Percentiles rank a stretch among this genome's conserved stretches.
phyloP scores from a whole-genome alignment of 2,888 invertebrate genomes.

The Acheta domesticus region DNA sequence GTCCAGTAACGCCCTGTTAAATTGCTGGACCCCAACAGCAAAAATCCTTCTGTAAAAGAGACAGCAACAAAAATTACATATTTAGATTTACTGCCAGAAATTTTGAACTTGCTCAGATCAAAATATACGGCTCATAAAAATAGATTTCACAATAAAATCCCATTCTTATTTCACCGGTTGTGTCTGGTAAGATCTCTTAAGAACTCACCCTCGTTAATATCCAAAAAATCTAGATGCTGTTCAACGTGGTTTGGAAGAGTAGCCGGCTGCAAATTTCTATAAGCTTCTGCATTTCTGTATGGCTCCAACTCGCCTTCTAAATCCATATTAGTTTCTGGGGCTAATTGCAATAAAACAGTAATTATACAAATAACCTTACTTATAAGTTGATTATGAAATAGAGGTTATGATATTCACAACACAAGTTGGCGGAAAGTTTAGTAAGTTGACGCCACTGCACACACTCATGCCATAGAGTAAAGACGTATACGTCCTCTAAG shows the following conservation, averaged over 20 bases:
- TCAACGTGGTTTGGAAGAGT: slow-evolving; percentile 42
- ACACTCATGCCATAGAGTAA: no score
- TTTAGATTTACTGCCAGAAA: neutral
- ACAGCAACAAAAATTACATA: slow-evolving; percentile 34
- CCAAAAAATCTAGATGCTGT: slow-evolving; percentile 46
- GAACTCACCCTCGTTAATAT: slow-evolving; percentile 44
- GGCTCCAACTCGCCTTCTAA: slow-evolving; percentile 40
- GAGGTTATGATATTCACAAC: no score
- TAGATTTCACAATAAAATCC: neutral
- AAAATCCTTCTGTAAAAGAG: slow-evolving; percentile 51
- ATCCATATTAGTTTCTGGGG: neutral
- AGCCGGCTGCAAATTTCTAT: slow-evolving; percentile 44
- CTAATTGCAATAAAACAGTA: no score
- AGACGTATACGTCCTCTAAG: no score
- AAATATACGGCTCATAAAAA: neutral
- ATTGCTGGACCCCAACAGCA: slow-evolving; percentile 58
- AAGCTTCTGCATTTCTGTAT: slow-evolving; percentile 46
- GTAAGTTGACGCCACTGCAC: no score
- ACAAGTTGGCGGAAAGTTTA: no score
- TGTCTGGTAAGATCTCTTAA: neutral
- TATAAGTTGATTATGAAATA: no score
- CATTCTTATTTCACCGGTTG: no score
- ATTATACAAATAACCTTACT: no score
- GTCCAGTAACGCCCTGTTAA: slow-evolving; percentile 60
- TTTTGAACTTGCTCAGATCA: neutral